Evolutionary conservation across 2,888 invertebrate genomes (phyloP).

Genomic region (Campoplex nolae): DNA sequence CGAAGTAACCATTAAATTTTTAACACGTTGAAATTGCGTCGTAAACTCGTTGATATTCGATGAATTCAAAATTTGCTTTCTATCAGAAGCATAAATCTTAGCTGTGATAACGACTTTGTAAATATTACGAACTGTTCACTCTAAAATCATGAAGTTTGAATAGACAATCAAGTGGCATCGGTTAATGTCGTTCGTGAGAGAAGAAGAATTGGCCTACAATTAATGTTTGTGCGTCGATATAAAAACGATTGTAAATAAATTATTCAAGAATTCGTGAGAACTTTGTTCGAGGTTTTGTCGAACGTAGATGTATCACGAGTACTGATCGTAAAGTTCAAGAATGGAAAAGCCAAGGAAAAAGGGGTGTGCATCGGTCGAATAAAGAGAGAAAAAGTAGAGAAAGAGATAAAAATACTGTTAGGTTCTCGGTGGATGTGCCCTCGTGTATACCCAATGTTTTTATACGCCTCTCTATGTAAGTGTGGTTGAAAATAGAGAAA

Average conservation of each 20-base stretch:
- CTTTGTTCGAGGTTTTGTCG: conserved; percentile 3
- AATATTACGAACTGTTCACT: neutral
- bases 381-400: conserved; percentile 22
- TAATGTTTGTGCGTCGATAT: neutral
- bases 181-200: neutral
- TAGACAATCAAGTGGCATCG: neutral
- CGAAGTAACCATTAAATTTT: neutral
- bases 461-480: conserved; percentile 34
- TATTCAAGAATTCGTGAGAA: neutral
- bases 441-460: conserved; percentile 46
- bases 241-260: neutral
- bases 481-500: conserved; percentile 45
- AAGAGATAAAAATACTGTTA: conserved; percentile 35
- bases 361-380: conserved; percentile 9
- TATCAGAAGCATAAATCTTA: neutral
- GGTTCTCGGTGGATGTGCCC: conserved; percentile 15
- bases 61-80: neutral
- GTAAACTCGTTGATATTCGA: neutral
- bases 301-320: conserved; percentile 15
- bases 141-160: neutral
- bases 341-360: conserved; percentile 41
- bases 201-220: neutral
- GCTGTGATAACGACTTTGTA: neutral
- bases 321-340: conserved; percentile 50
- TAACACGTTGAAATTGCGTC: neutral